Evolutionary conservation across 2,888 invertebrate genomes (phyloP).

Genomic region (Chloroclystis v-ata): DNA sequence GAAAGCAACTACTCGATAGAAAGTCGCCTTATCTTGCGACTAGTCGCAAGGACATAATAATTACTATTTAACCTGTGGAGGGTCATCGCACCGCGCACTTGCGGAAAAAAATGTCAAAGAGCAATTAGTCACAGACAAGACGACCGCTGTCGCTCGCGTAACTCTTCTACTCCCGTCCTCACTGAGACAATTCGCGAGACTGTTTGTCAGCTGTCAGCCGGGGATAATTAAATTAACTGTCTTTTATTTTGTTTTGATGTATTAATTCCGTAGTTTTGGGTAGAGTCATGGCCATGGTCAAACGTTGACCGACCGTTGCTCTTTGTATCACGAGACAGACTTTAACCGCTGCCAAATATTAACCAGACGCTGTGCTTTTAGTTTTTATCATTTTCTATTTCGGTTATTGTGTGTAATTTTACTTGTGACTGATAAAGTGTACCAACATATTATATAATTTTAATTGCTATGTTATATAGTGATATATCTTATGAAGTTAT

Average conservation of each 20-base stretch:
- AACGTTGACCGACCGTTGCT: conserved; percentile 11
- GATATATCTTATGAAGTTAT: too few relatives aligned
- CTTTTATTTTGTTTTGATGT: conserved; percentile 7
- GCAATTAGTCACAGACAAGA: conserved; percentile 19
- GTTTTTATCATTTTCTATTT: neutral
- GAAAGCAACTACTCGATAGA: neutral
- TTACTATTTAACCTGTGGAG: conserved; percentile 21
- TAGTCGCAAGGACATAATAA: conserved; percentile 17
- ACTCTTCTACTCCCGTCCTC: conserved; percentile 14
- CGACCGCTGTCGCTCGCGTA: conserved; percentile 27
- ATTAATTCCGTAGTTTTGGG: conserved; percentile 4
- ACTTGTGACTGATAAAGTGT: too few relatives aligned
- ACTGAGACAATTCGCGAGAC: conserved; percentile 19
- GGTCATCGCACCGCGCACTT: conserved; percentile 38
- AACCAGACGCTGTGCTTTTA: neutral
- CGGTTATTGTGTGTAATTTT: neutral
- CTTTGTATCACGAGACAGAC: conserved; percentile 3
- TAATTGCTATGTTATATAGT: too few relatives aligned
- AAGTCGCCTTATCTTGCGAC: neutral
- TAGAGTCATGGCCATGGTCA: conserved; percentile 17
- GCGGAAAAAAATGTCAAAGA: conserved; percentile 37
- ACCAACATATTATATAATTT: too few relatives aligned
- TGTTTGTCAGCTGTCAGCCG: conserved; percentile 15
- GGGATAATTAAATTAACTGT: conserved; percentile 11
- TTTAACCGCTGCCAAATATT: conserved; percentile 2